These are phyloP conservation scores for Cirrhinus molitorella DNA, from an alignment of 2,797 vertebrate species.

Conservation along the genomic window DNA sequence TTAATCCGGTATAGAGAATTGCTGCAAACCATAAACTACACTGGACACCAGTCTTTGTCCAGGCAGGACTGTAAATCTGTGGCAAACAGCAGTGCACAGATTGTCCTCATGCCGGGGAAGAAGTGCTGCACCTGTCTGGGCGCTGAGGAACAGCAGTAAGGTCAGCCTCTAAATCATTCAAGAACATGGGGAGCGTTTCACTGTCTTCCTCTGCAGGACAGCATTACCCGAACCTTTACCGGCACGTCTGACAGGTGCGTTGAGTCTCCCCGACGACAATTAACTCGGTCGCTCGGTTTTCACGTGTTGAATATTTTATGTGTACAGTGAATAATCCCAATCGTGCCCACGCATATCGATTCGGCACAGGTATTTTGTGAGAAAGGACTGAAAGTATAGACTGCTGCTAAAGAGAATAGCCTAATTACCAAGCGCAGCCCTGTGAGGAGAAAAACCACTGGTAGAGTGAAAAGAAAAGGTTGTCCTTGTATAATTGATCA, in stretches of 20 bases:
- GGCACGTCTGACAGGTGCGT: constrained; percentile 12
- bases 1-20: constrained; percentile 34
- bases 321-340: constrained; percentile 43
- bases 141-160: constrained; percentile 48
- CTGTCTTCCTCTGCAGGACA: constrained; percentile 25
- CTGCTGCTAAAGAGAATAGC: constrained; percentile 13
- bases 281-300: constrained; percentile 37
- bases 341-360: constrained; percentile 33
- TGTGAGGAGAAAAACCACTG: not conserved
- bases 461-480: constrained; percentile 34
- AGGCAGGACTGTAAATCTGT: constrained; percentile 58
- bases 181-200: constrained; percentile 16
- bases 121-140: constrained; percentile 54
- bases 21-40: constrained; percentile 56
- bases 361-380: constrained; percentile 22
- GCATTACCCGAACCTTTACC: constrained; percentile 30
- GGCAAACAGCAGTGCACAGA: constrained; percentile 57
- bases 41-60: constrained; percentile 50
- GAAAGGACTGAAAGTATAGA: not conserved
- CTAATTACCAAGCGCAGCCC: constrained; percentile 26
- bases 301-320: constrained; percentile 51
- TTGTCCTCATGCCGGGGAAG: constrained; percentile 47
- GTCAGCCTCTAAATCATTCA: constrained; percentile 63
- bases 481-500: constrained; percentile 48
- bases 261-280: constrained; percentile 1